Base-by-base conservation (phyloP, 2,113 vertebrate genomes). In the Perccottus glenii region DNA sequence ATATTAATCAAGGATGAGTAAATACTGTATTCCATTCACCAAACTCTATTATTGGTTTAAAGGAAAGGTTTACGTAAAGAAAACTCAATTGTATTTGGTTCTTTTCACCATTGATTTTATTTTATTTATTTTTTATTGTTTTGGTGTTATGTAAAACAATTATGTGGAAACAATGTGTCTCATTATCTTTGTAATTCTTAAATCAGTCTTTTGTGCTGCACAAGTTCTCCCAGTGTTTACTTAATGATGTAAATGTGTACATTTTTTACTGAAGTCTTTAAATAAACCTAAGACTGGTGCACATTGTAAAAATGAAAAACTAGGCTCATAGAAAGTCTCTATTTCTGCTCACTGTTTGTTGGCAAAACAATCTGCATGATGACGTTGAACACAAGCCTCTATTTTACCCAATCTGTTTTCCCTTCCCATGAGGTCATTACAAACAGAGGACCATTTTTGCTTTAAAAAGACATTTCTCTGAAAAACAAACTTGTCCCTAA, bases 171-270 rank as follows among this genome's bases (percentile, higher is more conserved):
- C 63, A 57, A 16, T 9, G 60, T 73, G 60, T 73, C n/a, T 11
- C n/a, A 12, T 12, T 58, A 19, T 73, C 19, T 27, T 77, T 73
- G 33, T 72, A 45, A 61, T 19, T 73, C 36, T 58, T 58, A 14
- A 52, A 60, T 78, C 46, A 16, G 53, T n/a, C 36, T 65, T 79
- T 73, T 81, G 45, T 75, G 60, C 40, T 33, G n/a, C 42, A 42
- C 14, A 36, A 19, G 1, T 44, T 69, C 43, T 46, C 27, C 11
- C 33, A 75, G 60, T 76, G 61, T 80, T 80, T 40, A 66, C 63
- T 11, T 43, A 61, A 42, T 56, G 65, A 51, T 56, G n/a, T 75
- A 36, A 75, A 62, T 16, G n/a, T 68, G 3, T 57, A 5, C 11
- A 4, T 52, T 64, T 74, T 44, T 12, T 6, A 50, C 36, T 45